Evolutionary conservation across 1,140 invertebrate genomes (phyloP), one percentile per base, ranked within the genome.

Genomic region (Mycetomoellerius zeteki): DNA sequence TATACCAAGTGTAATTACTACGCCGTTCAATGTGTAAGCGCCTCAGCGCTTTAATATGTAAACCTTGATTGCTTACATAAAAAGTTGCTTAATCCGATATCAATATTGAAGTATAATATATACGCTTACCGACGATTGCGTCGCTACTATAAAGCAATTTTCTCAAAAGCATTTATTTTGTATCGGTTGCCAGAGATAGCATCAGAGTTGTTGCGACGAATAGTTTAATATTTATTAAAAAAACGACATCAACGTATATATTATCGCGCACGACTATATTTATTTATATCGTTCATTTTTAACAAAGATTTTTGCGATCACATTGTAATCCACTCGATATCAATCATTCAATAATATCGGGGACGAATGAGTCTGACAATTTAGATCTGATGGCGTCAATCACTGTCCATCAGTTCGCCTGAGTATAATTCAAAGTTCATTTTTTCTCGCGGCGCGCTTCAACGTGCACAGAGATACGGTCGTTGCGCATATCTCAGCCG

Each of bases 371-470:
- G 67, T 27, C 65, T 58, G 80, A 84, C 80, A 84, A 84, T 84
- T 84, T 84, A 60, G 54, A 75, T 50, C 54, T 5, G 33, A 84
- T 84, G 69, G 14, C 69, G 80, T 84, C 80, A 84, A 84, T 84
- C 80, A 82, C 67, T 82, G 80, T 82, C 80, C 67, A 19, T 82
- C 80, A 54, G 33, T 12, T 56, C n/a, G 52, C 19, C 52, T 2
- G 65, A 54, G 21, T 56, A 72, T 30, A 82, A 60, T 60, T 58
- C 69, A 1, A 37, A 43, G 19, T 58, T 7, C 14, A 30, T 37
- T 82, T 73, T 77, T 73, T 58, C 54, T 47, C 80, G 67, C 19
- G 67, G 52, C 67, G 37, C 8, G 37, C 56, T 73, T 58, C 67
- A 33, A 47, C 80, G 67, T 21, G 52, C n/a, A 21, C 16, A 19